phyloP scores from a whole-genome alignment of 2,888 invertebrate genomes.

The Anarsia innoxiella region DNA sequence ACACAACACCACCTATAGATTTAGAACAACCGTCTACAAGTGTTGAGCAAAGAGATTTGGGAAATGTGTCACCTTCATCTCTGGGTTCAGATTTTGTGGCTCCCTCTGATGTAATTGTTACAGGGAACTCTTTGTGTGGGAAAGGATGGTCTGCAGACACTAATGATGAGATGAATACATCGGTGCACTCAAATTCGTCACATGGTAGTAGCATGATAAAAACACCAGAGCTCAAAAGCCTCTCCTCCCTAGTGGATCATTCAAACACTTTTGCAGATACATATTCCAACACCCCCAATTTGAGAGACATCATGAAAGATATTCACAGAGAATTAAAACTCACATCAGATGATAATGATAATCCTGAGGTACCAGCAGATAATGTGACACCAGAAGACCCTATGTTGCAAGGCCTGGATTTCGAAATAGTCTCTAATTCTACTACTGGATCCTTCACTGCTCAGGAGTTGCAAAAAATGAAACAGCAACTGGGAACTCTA shows the following conservation, averaged over 20 bases:
- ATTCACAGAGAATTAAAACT: slow-evolving; percentile 61
- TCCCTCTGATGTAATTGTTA: slow-evolving; percentile 44
- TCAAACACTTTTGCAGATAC: slow-evolving; percentile 48
- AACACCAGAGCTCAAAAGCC: slow-evolving; percentile 65
- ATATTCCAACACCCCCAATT: slow-evolving; percentile 57
- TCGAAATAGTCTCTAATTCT: slow-evolving; percentile 74
- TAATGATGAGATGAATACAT: slow-evolving; percentile 65
- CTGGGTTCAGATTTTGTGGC: slow-evolving; percentile 48
- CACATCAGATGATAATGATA: slow-evolving; percentile 44
- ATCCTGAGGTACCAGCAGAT: slow-evolving; percentile 40
- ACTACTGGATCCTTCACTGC: slow-evolving; percentile 71
- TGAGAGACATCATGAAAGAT: slow-evolving; percentile 77
- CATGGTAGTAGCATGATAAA: slow-evolving; percentile 69
- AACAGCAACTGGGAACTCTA: slow-evolving; percentile 79
- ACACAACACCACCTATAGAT: slow-evolving; percentile 22
- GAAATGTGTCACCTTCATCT: slow-evolving; percentile 42
- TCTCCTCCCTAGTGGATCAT: slow-evolving; percentile 60
- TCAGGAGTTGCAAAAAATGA: slow-evolving; percentile 75
- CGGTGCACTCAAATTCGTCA: slow-evolving; percentile 69
- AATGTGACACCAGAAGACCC: slow-evolving; percentile 53
- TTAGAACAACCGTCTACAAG: slow-evolving; percentile 50
- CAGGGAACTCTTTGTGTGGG: slow-evolving; percentile 80
- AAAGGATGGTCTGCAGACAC: slow-evolving; percentile 79
- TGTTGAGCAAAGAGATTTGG: slow-evolving; percentile 31
- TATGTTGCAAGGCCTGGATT: slow-evolving; percentile 66